A percentile compares a stretch with the other conserved stretches of the same genome.
phyloP scores from a whole-genome alignment of 2,113 vertebrate genomes.

The Heterotilapia buettikoferi region DNA sequence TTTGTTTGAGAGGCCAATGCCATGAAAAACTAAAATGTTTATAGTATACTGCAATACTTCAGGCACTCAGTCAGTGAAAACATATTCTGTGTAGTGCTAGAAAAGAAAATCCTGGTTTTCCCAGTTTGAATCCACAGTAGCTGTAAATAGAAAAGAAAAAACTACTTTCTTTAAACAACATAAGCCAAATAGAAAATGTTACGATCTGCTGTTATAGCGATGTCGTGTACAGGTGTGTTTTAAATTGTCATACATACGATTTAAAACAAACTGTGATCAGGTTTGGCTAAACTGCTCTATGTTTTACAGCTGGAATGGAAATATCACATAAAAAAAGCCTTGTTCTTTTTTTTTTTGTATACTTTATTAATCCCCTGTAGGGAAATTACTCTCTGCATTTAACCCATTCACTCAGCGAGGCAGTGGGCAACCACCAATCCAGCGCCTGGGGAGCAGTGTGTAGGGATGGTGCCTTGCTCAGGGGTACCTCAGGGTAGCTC shows the following conservation, averaged over 20 bases:
- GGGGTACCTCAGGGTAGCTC: neutral
- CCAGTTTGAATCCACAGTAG: neutral
- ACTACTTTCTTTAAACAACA: neutral
- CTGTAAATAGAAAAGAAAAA: neutral
- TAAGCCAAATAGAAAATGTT: neutral
- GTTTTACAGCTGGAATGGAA: neutral
- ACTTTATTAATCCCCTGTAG: neutral
- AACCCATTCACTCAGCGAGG: neutral
- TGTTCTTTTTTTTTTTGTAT: neutral
- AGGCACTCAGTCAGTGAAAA: neutral
- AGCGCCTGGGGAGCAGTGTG: neutral
- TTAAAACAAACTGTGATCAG: neutral
- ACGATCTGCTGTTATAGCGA: neutral
- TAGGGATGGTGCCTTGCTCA: neutral
- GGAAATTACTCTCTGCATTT: neutral
- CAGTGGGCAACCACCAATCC: neutral
- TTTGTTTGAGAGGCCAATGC: neutral
- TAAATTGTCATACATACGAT: neutral
- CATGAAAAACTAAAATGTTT: neutral
- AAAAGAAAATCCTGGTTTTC: neutral
- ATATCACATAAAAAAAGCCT: neutral
- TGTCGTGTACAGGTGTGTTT: neutral
- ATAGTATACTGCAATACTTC: neutral
- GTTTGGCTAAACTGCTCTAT: neutral
- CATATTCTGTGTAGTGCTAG: neutral